Percentiles rank a stretch among this genome's conserved stretches.
phyloP scores from a whole-genome alignment of 1,140 invertebrate genomes.

The Rhagoletis pomonella region DNA sequence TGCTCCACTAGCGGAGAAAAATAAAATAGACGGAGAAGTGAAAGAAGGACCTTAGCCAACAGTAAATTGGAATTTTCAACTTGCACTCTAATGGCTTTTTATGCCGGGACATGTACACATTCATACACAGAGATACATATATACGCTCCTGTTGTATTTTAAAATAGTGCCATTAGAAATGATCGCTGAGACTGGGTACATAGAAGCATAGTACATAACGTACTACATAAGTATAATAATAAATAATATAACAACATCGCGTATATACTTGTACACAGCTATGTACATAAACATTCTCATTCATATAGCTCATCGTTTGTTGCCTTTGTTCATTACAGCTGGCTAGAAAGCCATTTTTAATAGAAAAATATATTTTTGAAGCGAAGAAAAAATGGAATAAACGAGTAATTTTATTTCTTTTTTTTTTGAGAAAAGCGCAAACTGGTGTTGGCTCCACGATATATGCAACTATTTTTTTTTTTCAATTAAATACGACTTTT shows the following conservation, averaged over 20 bases:
- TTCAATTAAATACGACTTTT: too few relatives aligned
- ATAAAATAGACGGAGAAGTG: not conserved
- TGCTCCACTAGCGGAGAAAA: not conserved
- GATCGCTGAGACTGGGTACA: too few relatives aligned
- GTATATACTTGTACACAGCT: not conserved
- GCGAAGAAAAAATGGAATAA: not conserved
- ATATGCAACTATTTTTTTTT: too few relatives aligned
- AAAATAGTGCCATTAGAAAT: too few relatives aligned
- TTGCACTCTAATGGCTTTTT: conserved; percentile 55
- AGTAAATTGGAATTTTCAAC: conserved; percentile 57
- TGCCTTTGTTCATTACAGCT: not conserved
- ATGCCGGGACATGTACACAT: not conserved
- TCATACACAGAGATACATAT: not conserved
- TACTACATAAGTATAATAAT: too few relatives aligned
- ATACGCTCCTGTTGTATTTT: too few relatives aligned
- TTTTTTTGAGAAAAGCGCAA: conserved; percentile 7
- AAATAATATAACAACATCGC: not conserved
- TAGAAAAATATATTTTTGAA: conserved; percentile 15
- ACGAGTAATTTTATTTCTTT: not conserved
- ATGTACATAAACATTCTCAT: too few relatives aligned
- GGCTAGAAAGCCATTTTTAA: conserved; percentile 15
- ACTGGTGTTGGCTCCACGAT: not conserved
- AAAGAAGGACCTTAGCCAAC: conserved; percentile 27
- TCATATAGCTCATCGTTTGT: not conserved
- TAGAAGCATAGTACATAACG: too few relatives aligned